phyloP scores from a whole-genome alignment of 2,888 invertebrate species.

The Lasioglossum malachurum region DNA sequence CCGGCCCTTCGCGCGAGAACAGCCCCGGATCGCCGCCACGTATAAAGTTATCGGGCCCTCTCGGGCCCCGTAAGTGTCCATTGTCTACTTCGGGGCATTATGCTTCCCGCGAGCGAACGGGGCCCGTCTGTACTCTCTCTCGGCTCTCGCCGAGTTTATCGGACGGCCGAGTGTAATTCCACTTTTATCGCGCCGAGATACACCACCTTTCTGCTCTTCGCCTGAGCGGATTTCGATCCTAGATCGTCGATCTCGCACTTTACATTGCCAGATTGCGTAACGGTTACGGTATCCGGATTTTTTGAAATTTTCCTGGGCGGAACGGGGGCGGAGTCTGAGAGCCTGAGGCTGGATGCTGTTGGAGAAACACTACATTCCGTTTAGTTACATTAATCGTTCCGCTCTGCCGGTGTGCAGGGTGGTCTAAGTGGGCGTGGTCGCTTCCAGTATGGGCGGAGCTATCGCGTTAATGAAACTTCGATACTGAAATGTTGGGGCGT shows the following conservation, averaged over 20 bases:
- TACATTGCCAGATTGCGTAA: neutral
- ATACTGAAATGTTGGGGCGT: neutral
- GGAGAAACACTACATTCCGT: neutral
- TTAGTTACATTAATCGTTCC: neutral
- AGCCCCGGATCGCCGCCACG: neutral
- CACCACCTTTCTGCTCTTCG: neutral
- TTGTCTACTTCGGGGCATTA: conserved; percentile 10
- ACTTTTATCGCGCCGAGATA: conserved; percentile 64
- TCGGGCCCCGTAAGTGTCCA: neutral
- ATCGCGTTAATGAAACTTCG: neutral
- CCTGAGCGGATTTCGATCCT: neutral
- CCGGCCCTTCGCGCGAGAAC: conserved; percentile 64
- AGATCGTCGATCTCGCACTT: neutral
- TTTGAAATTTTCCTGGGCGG: neutral
- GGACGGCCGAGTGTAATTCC: conserved; percentile 64
- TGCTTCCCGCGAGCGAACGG: neutral
- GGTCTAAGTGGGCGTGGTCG: neutral
- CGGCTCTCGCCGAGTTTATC: conserved; percentile 57
- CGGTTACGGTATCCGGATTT: neutral
- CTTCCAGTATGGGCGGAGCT: too few relatives aligned
- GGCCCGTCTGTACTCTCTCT: conserved; percentile 27
- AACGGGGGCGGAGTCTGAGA: neutral
- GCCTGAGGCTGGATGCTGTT: neutral
- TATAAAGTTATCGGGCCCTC: conserved; percentile 4
- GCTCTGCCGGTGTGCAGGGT: too few relatives aligned